Evolutionary conservation across 37 sponge, comb jelly and placozoan genomes (phyloP).

Genomic region (Sycon ciliatum): DNA sequence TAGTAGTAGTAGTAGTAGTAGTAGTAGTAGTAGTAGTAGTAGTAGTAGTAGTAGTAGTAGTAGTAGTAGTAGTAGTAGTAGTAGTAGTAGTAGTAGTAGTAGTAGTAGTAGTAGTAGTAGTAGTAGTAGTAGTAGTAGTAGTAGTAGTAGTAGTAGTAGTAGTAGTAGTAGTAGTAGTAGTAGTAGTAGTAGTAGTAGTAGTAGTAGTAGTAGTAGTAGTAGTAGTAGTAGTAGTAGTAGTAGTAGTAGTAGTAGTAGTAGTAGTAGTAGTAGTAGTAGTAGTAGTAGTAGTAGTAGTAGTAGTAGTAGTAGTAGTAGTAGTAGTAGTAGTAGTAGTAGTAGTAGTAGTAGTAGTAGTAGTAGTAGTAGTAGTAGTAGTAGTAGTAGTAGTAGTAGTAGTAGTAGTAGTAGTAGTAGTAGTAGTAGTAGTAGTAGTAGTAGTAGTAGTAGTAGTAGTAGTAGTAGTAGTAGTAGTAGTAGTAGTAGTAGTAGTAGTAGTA

Average conservation of each 20-base stretch:
- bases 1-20: not conserved
- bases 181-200: constrained; percentile 2
- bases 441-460: constrained; percentile 8
- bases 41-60: constrained; percentile 8
- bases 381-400: constrained; percentile 2
- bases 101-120: constrained; percentile 8
- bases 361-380: constrained; percentile 6
- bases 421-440: constrained; percentile 6
- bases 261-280: constrained; percentile 2
- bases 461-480: constrained; percentile 8
- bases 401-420: not conserved
- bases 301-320: constrained; percentile 6
- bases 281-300: not conserved
- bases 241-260: not conserved
- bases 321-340: constrained; percentile 8
- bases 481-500: constrained; percentile 6
- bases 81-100: constrained; percentile 8
- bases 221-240: constrained; percentile 8
- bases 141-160: constrained; percentile 2
- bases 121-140: constrained; percentile 6
- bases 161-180: not conserved
- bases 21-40: not conserved
- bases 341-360: constrained; percentile 8
- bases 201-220: constrained; percentile 8
- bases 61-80: constrained; percentile 6